These are phyloP conservation scores for Staurois parvus DNA, from an alignment of 2,797 vertebrate species.

Conservation along the genomic window DNA sequence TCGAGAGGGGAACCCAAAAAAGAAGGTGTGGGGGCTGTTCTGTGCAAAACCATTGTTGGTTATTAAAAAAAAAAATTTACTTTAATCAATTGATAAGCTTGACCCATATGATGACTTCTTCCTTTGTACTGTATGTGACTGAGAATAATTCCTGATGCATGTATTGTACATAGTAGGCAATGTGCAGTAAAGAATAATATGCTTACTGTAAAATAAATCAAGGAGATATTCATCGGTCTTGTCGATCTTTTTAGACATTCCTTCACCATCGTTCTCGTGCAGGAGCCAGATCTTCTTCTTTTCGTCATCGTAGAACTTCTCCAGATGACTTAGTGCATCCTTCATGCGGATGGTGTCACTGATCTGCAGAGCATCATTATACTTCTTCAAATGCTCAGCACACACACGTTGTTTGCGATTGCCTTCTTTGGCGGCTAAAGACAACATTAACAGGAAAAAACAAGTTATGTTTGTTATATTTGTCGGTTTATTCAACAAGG, in stretches of 20 bases:
- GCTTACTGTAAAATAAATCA: slow-evolving; percentile 85
- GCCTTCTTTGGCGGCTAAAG: slow-evolving; percentile 85
- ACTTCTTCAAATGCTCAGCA: slow-evolving; percentile 88
- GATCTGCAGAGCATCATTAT: slow-evolving; percentile 90
- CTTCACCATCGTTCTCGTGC: slow-evolving; percentile 70
- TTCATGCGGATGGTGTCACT: slow-evolving; percentile 92
- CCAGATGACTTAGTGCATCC: slow-evolving; percentile 87
- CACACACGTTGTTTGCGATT: slow-evolving; percentile 87
- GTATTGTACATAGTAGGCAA: too few relatives aligned
- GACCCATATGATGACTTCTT: too few relatives aligned
- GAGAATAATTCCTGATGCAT: too few relatives aligned
- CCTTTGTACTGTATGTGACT: too few relatives aligned
- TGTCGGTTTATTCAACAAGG: too few relatives aligned
- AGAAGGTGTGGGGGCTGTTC: too few relatives aligned
- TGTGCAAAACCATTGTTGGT: too few relatives aligned
- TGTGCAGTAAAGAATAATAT: too few relatives aligned
- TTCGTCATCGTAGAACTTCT: slow-evolving; percentile 85
- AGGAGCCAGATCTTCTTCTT: slow-evolving; percentile 76
- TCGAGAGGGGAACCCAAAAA: too few relatives aligned
- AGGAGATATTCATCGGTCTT: slow-evolving; percentile 88
- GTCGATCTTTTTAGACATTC: slow-evolving; percentile 73
- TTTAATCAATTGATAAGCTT: too few relatives aligned
- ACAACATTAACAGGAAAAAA: slow-evolving; percentile 40
- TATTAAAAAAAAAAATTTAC: too few relatives aligned
- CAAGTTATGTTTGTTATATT: neutral